Conservation (phyloP, 2,113 vertebrate species). For the Toxotes chatareus region DNA sequence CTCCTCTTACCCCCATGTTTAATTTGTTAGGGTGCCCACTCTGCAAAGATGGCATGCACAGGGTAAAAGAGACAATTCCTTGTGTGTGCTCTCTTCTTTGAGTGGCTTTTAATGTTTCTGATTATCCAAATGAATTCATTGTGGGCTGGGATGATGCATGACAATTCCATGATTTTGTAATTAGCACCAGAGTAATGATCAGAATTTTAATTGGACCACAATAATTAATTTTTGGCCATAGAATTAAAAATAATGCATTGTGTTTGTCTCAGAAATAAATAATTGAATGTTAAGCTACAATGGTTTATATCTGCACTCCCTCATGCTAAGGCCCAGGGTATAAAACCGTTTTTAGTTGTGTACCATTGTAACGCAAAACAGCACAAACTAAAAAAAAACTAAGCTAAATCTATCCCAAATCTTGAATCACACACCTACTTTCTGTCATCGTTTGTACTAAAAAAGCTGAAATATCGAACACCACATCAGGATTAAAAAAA, state of each 20-base stretch:
- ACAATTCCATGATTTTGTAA: background rate
- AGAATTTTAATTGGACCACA: constrained; percentile 21
- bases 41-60: constrained; percentile 1
- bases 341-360: background rate
- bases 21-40: constrained; percentile 8
- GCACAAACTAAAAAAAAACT: background rate
- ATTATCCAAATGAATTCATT: constrained; percentile 31
- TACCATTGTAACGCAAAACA: background rate
- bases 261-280: background rate
- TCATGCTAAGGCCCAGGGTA: background rate
- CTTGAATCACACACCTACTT: background rate
- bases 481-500: background rate
- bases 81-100: background rate
- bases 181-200: constrained; percentile 12
- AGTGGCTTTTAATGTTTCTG: constrained; percentile 14
- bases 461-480: constrained; percentile 15
- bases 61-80: constrained; percentile 1
- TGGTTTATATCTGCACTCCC: background rate
- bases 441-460: background rate
- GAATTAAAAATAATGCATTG: background rate
- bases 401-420: background rate
- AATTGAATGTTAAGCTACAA: background rate
- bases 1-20: background rate
- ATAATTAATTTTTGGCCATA: background rate
- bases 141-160: background rate